Percentiles rank a stretch among this genome's conserved stretches.
Conservation (phyloP, 2,113 vertebrate species). For the Misgurnus anguillicaudatus region DNA sequence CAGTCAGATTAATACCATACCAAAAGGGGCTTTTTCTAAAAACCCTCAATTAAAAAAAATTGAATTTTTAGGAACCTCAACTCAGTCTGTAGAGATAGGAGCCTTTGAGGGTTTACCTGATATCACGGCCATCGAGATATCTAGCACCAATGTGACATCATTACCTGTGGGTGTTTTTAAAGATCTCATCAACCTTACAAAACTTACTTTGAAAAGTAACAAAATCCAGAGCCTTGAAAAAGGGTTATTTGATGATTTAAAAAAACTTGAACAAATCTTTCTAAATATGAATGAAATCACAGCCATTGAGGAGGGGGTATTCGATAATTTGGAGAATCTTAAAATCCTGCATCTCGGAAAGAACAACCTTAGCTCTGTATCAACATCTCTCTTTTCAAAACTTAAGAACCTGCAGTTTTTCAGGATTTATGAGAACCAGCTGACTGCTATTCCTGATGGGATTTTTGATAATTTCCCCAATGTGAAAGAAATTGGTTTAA, state of each 20-base stretch:
- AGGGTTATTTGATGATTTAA: constrained; percentile 74
- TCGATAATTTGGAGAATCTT: constrained; percentile 76
- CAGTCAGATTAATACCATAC: constrained; percentile 69
- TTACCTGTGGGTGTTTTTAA: constrained; percentile 73
- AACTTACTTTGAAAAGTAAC: constrained; percentile 71
- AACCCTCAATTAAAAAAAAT: constrained; percentile 70
- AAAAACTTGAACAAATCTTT: constrained; percentile 61
- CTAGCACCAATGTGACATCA: constrained; percentile 60
- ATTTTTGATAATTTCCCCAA: constrained; percentile 66
- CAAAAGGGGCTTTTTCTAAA: constrained; percentile 68
- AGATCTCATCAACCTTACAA: constrained; percentile 66
- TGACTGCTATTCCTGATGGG: constrained; percentile 69
- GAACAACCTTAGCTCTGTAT: constrained; percentile 71
- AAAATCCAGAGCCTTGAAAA: constrained; percentile 65
- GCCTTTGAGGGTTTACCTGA: constrained; percentile 76
- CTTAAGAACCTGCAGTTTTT: constrained; percentile 67
- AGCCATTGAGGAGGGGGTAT: constrained; percentile 74
- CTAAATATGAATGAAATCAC: constrained; percentile 72
- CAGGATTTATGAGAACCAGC: constrained; percentile 76
- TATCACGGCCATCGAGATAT: constrained; percentile 70
- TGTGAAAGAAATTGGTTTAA: constrained; percentile 72
- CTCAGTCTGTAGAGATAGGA: constrained; percentile 68
- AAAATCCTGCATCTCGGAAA: constrained; percentile 68
- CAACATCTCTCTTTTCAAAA: constrained; percentile 67
- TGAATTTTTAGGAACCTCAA: constrained; percentile 69